Conservation (phyloP, 2,113 vertebrate species). For the Coptodon bakossiorum region DNA sequence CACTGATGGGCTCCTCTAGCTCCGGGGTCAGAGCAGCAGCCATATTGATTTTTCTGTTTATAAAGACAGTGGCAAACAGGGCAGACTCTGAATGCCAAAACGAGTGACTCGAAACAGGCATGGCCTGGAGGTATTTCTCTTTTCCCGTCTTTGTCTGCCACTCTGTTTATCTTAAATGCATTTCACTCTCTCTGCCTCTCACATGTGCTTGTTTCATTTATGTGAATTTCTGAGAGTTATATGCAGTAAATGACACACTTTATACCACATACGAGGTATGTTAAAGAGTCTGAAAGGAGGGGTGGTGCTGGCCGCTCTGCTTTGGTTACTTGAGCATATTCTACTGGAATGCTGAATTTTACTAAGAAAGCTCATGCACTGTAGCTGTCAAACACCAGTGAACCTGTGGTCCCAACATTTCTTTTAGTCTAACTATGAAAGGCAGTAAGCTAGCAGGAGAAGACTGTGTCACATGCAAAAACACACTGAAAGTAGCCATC, state of each 20-base stretch:
- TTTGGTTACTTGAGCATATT: neutral
- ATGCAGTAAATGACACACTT: neutral
- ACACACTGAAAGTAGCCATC: neutral
- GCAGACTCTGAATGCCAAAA: slow-evolving; percentile 17
- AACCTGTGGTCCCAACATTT: neutral
- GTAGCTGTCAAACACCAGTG: neutral
- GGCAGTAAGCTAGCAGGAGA: neutral
- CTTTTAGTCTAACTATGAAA: neutral
- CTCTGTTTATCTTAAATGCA: neutral
- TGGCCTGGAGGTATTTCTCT: neutral
- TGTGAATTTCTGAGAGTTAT: neutral
- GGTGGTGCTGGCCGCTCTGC: neutral
- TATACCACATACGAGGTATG: neutral
- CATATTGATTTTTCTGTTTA: slow-evolving; percentile 53
- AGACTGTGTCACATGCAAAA: neutral
- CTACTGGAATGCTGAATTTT: neutral
- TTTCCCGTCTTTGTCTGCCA: neutral
- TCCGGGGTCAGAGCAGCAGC: slow-evolving; percentile 12
- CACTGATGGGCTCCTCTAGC: slow-evolving; percentile 1
- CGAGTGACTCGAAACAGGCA: slow-evolving; percentile 1
- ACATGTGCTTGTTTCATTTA: neutral
- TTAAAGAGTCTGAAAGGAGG: neutral
- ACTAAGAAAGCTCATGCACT: neutral
- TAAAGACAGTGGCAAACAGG: slow-evolving; percentile 41
- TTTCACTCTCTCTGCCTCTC: neutral